Conservation (phyloP, 2,797 vertebrate species). For the Myotis findleyi region DNA sequence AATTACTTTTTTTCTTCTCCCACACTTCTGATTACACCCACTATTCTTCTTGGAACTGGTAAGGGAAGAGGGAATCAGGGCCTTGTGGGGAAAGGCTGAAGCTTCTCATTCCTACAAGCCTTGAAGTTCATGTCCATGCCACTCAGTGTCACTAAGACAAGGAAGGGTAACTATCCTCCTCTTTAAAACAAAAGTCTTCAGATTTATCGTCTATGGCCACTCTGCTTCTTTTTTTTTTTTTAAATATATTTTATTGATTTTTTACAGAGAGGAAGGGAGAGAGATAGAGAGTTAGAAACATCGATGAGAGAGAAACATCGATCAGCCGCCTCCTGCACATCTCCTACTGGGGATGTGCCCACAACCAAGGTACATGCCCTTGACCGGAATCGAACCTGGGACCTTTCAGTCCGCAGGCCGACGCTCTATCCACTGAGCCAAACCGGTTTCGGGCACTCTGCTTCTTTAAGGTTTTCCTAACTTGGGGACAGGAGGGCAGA, state of each 20-base stretch:
- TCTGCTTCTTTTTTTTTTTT: not conserved
- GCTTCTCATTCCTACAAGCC: not conserved
- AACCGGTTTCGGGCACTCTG: not conserved
- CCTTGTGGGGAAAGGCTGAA: not conserved
- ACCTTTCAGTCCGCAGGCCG: no score
- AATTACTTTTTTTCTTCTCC: slow-evolving; percentile 11
- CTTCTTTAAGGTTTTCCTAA: not conserved
- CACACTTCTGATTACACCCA: not conserved
- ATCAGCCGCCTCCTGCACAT: no score
- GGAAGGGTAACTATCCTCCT: not conserved
- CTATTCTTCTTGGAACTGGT: not conserved
- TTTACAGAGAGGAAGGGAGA: no score
- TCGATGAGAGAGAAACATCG: no score
- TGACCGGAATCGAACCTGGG: no score
- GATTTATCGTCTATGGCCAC: not conserved
- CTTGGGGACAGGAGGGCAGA: no score
- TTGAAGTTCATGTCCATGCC: not conserved
- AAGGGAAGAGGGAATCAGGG: not conserved
- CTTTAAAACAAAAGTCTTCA: not conserved
- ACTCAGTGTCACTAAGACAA: not conserved
- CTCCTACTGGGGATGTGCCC: no score
- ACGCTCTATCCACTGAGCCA: no score
- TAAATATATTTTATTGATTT: no score
- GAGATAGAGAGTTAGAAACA: no score
- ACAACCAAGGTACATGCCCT: no score